A percentile compares a stretch with the other conserved stretches of the same genome.
These are phyloP conservation scores for Gallinago undulata DNA, from an alignment of 2,113 vertebrate genomes.

Conservation along the genomic window DNA sequence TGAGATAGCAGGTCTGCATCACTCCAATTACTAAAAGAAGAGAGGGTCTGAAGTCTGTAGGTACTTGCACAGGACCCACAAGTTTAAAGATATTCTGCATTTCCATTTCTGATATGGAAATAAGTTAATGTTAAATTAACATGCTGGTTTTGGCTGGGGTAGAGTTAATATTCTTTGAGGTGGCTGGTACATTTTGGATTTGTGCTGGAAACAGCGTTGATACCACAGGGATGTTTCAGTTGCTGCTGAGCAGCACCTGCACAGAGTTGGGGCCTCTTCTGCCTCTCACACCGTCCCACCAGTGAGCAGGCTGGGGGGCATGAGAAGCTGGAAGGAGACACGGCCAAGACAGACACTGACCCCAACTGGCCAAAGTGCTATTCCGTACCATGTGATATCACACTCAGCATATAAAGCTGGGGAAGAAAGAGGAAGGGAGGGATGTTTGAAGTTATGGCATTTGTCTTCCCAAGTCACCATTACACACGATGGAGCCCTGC, in stretches of 20 bases:
- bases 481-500: neutral
- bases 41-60: neutral
- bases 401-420: neutral
- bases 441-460: neutral
- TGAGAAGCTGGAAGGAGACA: neutral
- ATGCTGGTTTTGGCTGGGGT: neutral
- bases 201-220: neutral
- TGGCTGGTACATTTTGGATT: neutral
- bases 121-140: neutral
- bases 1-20: neutral
- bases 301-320: neutral
- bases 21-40: neutral
- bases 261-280: neutral
- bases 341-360: neutral
- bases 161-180: neutral
- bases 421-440: neutral
- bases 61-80: neutral
- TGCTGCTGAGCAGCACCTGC: neutral
- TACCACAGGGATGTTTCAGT: neutral
- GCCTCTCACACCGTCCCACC: neutral
- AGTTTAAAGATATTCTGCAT: neutral
- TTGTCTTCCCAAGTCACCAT: neutral
- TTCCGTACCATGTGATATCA: neutral
- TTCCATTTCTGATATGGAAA: neutral
- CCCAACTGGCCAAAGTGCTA: neutral